These are phyloP conservation scores for Phocoena phocoena DNA, from an alignment of 2,113 vertebrate genomes.

Conservation along the genomic window DNA sequence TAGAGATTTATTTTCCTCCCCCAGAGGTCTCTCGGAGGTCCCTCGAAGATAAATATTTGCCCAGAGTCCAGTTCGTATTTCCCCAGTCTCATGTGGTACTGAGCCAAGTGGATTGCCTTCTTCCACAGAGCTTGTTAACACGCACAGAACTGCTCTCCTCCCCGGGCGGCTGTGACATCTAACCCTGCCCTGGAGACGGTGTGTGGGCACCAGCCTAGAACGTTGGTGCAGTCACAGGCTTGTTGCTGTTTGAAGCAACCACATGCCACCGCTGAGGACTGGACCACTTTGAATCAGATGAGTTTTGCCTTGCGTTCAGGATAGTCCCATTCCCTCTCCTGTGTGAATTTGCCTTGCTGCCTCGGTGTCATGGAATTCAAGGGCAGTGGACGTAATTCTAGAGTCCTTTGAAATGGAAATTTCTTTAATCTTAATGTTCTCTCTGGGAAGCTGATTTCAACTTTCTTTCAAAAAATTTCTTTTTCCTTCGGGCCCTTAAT, in stretches of 20 bases:
- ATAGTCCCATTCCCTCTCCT: background rate
- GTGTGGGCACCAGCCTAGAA: background rate
- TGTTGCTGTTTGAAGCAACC: background rate
- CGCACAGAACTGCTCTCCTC: constrained; percentile 1
- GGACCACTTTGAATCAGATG: background rate
- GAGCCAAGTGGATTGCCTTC: constrained; percentile 3
- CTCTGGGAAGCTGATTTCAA: constrained; percentile 14
- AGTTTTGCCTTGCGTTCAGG: background rate
- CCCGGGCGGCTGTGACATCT: background rate
- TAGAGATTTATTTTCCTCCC: constrained; percentile 63
- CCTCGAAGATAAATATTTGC: constrained; percentile 69
- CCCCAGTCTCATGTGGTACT: background rate
- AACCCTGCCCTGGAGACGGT: background rate
- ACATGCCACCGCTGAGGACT: accelerated
- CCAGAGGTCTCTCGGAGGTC: constrained; percentile 51
- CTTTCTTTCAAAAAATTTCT: background rate
- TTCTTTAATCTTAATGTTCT: constrained; percentile 29
- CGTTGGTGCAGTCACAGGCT: background rate
- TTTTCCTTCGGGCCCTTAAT: constrained; percentile 25
- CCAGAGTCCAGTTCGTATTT: constrained; percentile 38
- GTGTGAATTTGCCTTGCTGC: background rate
- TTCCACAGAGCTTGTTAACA: constrained; percentile 8
- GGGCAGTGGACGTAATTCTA: background rate
- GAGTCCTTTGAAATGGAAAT: background rate
- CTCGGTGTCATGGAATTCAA: background rate